Percentiles rank a stretch among this genome's conserved stretches.
Evolutionary conservation across 2,113 vertebrate species (phyloP).

Genomic region (Tragelaphus scriptus): DNA sequence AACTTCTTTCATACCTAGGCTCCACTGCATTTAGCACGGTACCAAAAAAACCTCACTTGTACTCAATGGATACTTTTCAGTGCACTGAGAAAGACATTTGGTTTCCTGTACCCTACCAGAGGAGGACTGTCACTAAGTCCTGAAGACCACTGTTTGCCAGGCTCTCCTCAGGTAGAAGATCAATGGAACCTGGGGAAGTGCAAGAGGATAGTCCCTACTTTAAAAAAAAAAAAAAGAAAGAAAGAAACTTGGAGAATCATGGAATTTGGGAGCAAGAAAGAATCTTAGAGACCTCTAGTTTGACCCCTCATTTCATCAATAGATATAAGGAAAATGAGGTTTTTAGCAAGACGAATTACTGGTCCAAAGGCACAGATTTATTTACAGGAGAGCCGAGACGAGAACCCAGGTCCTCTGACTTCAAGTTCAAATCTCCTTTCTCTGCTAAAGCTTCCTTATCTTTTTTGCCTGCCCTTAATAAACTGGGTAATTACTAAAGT

Average conservation of each 20-base stretch:
- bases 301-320: background rate
- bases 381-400: background rate
- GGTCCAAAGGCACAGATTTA: background rate
- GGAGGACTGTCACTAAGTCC: background rate
- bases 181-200: background rate
- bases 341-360: background rate
- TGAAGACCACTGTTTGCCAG: background rate
- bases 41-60: background rate
- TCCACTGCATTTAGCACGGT: background rate
- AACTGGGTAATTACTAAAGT: background rate
- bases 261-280: background rate
- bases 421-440: background rate
- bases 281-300: background rate
- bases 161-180: background rate
- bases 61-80: background rate
- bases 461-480: background rate
- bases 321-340: background rate
- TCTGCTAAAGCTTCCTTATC: background rate
- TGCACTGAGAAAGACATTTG: background rate
- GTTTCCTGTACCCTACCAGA: background rate
- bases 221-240: background rate
- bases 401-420: background rate
- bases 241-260: background rate
- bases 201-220: background rate
- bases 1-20: background rate